These are phyloP conservation scores for Mamestra brassicae DNA, from an alignment of 2,888 invertebrate genomes.

Conservation along the genomic window DNA sequence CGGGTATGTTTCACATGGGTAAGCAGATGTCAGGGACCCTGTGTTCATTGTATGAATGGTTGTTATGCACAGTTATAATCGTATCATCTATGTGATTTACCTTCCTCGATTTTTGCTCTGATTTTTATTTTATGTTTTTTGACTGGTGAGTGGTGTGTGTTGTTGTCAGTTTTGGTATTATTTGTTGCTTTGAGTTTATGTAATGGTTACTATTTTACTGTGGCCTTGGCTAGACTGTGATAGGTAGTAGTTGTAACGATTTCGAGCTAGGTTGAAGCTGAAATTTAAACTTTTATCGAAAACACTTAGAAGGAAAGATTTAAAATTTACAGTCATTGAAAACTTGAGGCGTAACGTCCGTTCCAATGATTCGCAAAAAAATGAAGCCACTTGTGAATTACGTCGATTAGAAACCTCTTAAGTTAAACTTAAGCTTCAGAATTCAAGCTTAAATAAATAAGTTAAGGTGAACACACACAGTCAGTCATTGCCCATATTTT, in stretches of 20 bases:
- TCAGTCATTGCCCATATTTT: neutral
- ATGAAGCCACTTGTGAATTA: neutral
- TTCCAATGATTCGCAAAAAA: constrained; percentile 1
- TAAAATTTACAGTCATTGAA: neutral
- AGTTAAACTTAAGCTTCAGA: neutral
- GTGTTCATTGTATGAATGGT: constrained; percentile 46
- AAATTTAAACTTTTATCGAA: too few species aligned
- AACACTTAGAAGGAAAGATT: too few species aligned
- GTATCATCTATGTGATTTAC: constrained; percentile 48
- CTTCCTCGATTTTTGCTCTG: constrained; percentile 39
- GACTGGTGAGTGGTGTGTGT: neutral
- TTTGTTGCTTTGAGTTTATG: constrained; percentile 22
- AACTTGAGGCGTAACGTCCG: too few species aligned
- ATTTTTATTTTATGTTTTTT: constrained; percentile 26
- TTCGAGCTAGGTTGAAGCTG: neutral
- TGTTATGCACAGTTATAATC: constrained; percentile 61
- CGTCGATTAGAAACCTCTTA: neutral
- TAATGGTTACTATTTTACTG: constrained; percentile 2
- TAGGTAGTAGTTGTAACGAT: neutral
- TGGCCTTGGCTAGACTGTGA: neutral
- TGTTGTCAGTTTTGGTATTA: neutral
- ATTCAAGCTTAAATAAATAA: neutral
- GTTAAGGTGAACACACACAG: neutral
- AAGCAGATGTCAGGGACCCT: constrained; percentile 62
- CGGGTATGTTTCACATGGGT: constrained; percentile 59